phyloP scores from a whole-genome alignment of 2,797 vertebrate species.

The Geotrypetes seraphini region DNA sequence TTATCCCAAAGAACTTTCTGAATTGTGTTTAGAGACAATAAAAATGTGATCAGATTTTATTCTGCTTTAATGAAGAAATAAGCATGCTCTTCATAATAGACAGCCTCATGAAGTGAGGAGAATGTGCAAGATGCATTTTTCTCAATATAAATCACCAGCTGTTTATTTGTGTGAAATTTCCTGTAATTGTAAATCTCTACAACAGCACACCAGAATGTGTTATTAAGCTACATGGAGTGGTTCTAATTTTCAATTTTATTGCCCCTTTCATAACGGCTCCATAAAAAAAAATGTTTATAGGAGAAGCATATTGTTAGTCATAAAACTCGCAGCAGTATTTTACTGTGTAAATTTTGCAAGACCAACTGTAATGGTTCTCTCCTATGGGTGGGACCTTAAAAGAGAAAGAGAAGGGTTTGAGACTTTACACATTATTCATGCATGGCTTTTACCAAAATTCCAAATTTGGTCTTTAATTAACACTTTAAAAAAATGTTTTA shows the following conservation, averaged over 20 bases:
- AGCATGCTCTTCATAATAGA: conserved; percentile 15
- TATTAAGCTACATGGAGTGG: conserved; percentile 20
- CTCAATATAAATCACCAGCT: conserved; percentile 17
- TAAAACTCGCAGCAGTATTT: too few relatives aligned
- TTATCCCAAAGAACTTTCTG: conserved; percentile 11
- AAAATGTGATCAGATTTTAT: conserved; percentile 17
- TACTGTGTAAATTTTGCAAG: too few relatives aligned
- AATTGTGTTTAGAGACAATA: conserved; percentile 18
- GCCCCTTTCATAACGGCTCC: conserved; percentile 14
- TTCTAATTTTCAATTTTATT: conserved; percentile 21
- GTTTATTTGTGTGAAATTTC: conserved; percentile 20
- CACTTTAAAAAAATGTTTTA: too few relatives aligned
- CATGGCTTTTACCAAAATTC: too few relatives aligned
- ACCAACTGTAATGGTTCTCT: too few relatives aligned
- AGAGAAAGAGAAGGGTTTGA: too few relatives aligned
- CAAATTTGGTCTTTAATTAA: too few relatives aligned
- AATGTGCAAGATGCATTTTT: conserved; percentile 17
- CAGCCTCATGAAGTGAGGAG: conserved; percentile 13
- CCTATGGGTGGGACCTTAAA: too few relatives aligned
- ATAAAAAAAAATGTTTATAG: too few relatives aligned
- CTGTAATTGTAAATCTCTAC: conserved; percentile 19
- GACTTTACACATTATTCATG: too few relatives aligned
- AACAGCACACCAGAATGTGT: conserved; percentile 19
- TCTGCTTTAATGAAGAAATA: conserved; percentile 19
- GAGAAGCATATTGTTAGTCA: too few relatives aligned